phyloP scores from a whole-genome alignment of 2,888 invertebrate genomes.

The Blastobasis adustella region DNA sequence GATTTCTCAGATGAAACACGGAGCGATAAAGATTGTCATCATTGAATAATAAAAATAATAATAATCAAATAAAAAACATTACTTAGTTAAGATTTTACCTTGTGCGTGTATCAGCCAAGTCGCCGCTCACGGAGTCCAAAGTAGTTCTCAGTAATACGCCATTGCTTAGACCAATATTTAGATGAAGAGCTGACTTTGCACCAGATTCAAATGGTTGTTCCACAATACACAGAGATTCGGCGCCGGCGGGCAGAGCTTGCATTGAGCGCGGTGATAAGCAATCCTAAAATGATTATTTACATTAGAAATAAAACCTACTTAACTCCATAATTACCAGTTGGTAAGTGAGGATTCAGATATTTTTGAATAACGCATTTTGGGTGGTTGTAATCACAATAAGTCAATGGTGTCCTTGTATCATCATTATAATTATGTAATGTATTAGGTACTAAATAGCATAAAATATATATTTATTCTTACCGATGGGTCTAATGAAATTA shows the following conservation, averaged over 20 bases:
- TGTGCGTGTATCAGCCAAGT: constrained; percentile 96
- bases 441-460: not conserved
- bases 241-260: constrained; percentile 96
- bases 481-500: constrained; percentile 96
- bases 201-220: constrained; percentile 85
- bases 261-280: constrained; percentile 96
- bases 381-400: constrained; percentile 61
- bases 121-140: constrained; percentile 95
- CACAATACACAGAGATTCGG: constrained; percentile 97
- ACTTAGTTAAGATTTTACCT: constrained; percentile 64
- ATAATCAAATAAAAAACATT: not conserved
- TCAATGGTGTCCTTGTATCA: constrained; percentile 74
- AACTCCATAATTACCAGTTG: no score
- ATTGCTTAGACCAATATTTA: constrained; percentile 98
- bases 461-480: constrained; percentile 56
- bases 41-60: constrained; percentile 1
- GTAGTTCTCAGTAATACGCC: constrained; percentile 95
- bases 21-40: constrained; percentile 49
- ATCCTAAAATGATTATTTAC: constrained; percentile 72
- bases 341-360: constrained; percentile 27
- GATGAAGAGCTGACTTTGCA: constrained; percentile 83
- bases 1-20: constrained; percentile 78
- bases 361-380: constrained; percentile 71
- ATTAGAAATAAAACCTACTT: not conserved
- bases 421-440: constrained; percentile 32